Base-by-base conservation (phyloP, 1,140 invertebrate genomes). In the Tigriopus japonicus region DNA sequence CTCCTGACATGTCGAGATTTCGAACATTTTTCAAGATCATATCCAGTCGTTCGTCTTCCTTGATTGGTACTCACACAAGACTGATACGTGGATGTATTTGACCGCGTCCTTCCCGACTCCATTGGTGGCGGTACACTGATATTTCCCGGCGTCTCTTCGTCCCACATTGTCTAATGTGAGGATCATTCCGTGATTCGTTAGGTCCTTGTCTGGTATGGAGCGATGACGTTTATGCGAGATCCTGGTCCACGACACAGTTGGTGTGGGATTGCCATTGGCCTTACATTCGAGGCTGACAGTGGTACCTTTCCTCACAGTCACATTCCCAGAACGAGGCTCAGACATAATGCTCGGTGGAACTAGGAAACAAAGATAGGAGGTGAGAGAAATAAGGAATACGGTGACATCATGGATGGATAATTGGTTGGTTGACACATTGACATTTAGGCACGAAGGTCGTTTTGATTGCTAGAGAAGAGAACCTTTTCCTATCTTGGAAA, bases 201-300 rank as follows among this genome's bases (percentile, higher is more conserved):
- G 21, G 21, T 54, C 52, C 17, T n/a, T 28, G 19, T n/a, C 17
- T 19, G 52, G 52, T 28, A n/a, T 21, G 6, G 14, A 15, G 52
- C 21, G 21, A 28, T 21, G 52, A 35, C 28, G 52, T 9, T 60
- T 54, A 14, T 42, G 45, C 3, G 28, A n/a, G 1, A 58, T 42
- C 19, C 54, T 52, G 2, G 56, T 62, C 66, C 66, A 67, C 3
- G 55, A 63, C 9, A 67, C 62, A 9, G 23, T 62, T 17, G 66
- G 66, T 15, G 59, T 52, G 35, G 66, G 66, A 43, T 67, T 65
- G 14, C 66, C 66, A 24, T 56, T 17, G 9, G 60, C 53, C 15
- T 52, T 56, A 49, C 66, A 67, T 40, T 65, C 60, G 15, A 67
- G 41, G 10, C 61, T 66, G 24, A 64, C 62, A 42, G 63, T 40